These are phyloP conservation scores for Cryptotermes secundus DNA, from an alignment of 1,140 invertebrate genomes.

Conservation along the genomic window DNA sequence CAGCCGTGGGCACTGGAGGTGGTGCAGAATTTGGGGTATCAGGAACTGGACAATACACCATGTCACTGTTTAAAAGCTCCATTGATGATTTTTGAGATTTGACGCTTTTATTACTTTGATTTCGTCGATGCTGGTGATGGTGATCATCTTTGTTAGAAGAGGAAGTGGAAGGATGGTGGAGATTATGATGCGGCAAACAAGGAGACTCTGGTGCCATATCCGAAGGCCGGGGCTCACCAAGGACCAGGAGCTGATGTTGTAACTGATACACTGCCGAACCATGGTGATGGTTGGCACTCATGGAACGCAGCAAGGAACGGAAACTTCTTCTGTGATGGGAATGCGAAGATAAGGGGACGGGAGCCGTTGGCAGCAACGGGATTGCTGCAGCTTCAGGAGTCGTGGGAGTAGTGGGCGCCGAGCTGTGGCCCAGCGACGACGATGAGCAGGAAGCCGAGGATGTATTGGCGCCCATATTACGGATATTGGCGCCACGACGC, in stretches of 20 bases:
- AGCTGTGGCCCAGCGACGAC: constrained; percentile 32
- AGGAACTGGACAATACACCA: constrained; percentile 48
- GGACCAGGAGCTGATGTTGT: constrained; percentile 49
- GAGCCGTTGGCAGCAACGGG: constrained; percentile 37
- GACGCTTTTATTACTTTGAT: not conserved
- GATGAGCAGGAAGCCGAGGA: constrained; percentile 27
- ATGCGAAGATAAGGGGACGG: constrained; percentile 31
- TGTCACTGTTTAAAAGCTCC: constrained; percentile 49
- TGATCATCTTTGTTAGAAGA: constrained; percentile 34
- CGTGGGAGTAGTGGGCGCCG: constrained; percentile 41
- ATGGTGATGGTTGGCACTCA: constrained; percentile 56
- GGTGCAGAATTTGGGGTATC: constrained; percentile 37
- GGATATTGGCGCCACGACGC: constrained; percentile 29
- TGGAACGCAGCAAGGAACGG: constrained; percentile 50
- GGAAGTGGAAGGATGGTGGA: not conserved
- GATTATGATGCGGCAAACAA: constrained; percentile 41
- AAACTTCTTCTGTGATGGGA: constrained; percentile 43
- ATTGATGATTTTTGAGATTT: constrained; percentile 41
- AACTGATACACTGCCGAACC: constrained; percentile 44
- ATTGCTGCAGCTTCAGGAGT: constrained; percentile 34
- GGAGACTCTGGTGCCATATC: constrained; percentile 57
- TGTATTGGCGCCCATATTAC: constrained; percentile 11
- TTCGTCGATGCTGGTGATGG: constrained; percentile 36
- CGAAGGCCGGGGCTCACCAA: constrained; percentile 56
- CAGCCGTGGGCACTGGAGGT: constrained; percentile 38